Percentiles rank a stretch among this genome's conserved stretches.
Evolutionary conservation across 2,113 vertebrate genomes (phyloP).

Genomic region (Dipodomys spectabilis): DNA sequence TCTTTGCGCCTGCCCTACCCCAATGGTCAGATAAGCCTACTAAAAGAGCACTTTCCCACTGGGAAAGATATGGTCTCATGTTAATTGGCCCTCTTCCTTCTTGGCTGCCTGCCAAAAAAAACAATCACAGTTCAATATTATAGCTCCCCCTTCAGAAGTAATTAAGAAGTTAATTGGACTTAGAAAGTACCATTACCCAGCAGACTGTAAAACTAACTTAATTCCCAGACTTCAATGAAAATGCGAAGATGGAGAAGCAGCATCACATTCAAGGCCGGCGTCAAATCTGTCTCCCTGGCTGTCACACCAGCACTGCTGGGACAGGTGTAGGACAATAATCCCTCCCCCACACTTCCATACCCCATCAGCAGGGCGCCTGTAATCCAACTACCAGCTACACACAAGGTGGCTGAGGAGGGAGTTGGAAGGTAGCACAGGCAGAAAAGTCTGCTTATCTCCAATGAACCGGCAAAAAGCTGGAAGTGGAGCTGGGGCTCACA

Average conservation of each 20-base stretch:
- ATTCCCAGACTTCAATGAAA: not conserved
- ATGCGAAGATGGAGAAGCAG: not conserved
- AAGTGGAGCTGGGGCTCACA: too few species aligned
- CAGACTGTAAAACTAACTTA: conserved; percentile 12
- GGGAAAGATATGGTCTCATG: conserved; percentile 34
- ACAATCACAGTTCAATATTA: conserved; percentile 33
- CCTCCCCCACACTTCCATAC: too few species aligned
- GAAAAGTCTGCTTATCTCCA: too few species aligned
- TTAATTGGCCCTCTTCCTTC: not conserved
- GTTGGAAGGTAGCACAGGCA: too few species aligned
- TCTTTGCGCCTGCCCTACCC: not conserved
- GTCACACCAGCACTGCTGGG: not conserved
- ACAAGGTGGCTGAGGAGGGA: too few species aligned
- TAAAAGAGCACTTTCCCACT: conserved; percentile 4
- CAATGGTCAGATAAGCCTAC: not conserved
- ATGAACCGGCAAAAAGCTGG: too few species aligned
- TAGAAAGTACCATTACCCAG: conserved; percentile 54
- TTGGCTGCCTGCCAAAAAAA: conserved; percentile 46
- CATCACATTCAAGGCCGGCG: not conserved
- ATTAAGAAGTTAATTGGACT: conserved; percentile 70
- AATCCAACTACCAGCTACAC: too few species aligned
- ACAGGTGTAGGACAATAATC: not conserved
- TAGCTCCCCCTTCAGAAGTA: conserved; percentile 33
- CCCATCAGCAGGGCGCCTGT: too few species aligned
- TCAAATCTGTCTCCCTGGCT: not conserved